phyloP scores from a whole-genome alignment of 2,888 invertebrate genomes.

The Branchipolynoe longqiensis region DNA sequence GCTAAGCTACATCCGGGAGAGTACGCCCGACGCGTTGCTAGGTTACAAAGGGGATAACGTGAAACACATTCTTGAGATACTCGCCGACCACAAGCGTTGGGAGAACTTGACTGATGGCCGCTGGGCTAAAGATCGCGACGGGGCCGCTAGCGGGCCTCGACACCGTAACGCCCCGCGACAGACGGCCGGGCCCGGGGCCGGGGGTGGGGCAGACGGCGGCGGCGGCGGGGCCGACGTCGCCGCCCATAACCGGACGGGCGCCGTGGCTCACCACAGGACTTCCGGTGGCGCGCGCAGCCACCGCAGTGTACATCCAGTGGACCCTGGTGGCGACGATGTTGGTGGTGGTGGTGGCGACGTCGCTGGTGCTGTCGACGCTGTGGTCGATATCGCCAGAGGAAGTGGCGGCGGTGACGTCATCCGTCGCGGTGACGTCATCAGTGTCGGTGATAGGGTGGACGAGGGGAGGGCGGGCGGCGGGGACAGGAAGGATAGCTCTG shows the following conservation, averaged over 20 bases:
- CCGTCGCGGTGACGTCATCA: not conserved
- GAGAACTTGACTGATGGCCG: slow-evolving; percentile 41
- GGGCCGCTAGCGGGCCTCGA: not conserved
- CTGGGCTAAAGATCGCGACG: slow-evolving; percentile 6
- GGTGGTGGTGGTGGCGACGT: not conserved
- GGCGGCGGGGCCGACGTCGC: not conserved
- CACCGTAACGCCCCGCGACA: not conserved
- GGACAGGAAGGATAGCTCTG: not conserved
- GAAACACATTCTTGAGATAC: slow-evolving; percentile 63
- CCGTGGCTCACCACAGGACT: not conserved
- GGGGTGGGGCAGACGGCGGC: no score
- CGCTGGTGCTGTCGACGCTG: not conserved
- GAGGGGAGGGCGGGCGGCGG: not conserved
- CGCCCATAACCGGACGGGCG: not conserved
- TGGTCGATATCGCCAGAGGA: not conserved
- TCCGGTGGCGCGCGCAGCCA: slow-evolving; percentile 28
- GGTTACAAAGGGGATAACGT: slow-evolving; percentile 66
- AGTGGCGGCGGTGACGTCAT: not conserved
- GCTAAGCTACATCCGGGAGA: slow-evolving; percentile 62
- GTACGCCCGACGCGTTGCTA: slow-evolving; percentile 57
- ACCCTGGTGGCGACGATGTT: not conserved
- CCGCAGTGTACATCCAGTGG: slow-evolving; percentile 22
- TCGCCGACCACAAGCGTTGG: slow-evolving; percentile 54
- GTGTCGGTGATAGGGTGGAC: not conserved
- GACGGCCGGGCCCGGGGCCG: not conserved